These are phyloP conservation scores for Chloropsis cyanopogon DNA, from an alignment of 2,113 vertebrate species.

Conservation along the genomic window DNA sequence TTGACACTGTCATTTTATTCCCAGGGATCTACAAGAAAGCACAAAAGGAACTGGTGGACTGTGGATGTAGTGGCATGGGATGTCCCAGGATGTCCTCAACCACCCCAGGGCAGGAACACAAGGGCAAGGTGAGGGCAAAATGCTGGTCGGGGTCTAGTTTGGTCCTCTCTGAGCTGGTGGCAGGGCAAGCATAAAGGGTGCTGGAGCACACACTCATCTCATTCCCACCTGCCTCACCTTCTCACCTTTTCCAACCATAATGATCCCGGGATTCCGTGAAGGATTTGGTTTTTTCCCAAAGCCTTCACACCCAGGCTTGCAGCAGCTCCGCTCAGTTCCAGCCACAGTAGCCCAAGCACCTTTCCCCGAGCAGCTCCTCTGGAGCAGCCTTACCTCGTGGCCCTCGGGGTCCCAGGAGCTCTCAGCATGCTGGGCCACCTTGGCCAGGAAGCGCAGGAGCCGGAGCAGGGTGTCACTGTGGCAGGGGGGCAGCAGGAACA, in stretches of 20 bases:
- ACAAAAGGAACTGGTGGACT: neutral
- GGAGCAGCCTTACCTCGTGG: conserved; percentile 72
- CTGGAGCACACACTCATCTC: neutral
- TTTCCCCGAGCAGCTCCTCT: accelerated
- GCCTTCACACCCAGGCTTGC: neutral
- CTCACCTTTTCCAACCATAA: neutral
- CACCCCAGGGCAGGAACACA: neutral
- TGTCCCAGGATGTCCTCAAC: neutral
- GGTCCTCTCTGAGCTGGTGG: neutral
- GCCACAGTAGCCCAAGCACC: accelerated
- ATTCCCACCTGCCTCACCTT: neutral
- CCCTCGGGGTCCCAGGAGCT: conserved; percentile 74
- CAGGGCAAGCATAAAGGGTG: neutral
- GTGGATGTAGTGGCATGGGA: neutral
- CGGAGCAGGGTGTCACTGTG: conserved; percentile 90
- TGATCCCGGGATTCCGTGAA: accelerated
- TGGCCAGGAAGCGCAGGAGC: conserved; percentile 80
- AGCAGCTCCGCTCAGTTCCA: neutral
- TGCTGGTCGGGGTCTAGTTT: neutral
- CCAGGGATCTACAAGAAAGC: conserved; percentile 77
- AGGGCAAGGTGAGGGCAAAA: accelerated
- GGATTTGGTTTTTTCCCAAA: neutral
- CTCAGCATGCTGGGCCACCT: conserved; percentile 80
- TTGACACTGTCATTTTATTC: conserved; percentile 91
- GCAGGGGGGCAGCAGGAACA: conserved; percentile 88